Evolutionary conservation across 2,797 vertebrate genomes (phyloP).

Genomic region (Danio tinwini): DNA sequence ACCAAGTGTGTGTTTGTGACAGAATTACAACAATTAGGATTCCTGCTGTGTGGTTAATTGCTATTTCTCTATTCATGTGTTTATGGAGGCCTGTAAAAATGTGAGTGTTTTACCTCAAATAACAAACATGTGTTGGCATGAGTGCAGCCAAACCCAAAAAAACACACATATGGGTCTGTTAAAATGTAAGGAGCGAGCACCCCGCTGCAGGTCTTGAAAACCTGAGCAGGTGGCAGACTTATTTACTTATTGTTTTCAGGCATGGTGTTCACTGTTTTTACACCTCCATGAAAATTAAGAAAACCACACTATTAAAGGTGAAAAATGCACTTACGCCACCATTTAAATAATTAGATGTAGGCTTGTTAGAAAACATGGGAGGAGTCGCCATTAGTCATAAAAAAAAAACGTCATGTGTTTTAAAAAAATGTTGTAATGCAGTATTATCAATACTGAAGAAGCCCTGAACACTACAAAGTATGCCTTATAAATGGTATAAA

Average conservation of each 20-base stretch:
- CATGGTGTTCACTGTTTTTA: neutral
- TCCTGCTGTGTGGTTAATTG: conserved; percentile 72
- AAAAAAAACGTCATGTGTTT: neutral
- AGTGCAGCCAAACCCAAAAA: conserved; percentile 65
- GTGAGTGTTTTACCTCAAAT: conserved; percentile 63
- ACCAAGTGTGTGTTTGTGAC: conserved; percentile 63
- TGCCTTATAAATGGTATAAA: too few species aligned
- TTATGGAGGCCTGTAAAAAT: conserved; percentile 70
- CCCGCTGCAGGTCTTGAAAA: conserved; percentile 16
- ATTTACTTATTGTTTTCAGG: neutral
- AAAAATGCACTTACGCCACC: conserved; percentile 6
- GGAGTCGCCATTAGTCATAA: neutral
- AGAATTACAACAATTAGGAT: conserved; percentile 64
- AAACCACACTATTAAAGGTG: conserved; percentile 22
- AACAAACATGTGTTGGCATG: conserved; percentile 66
- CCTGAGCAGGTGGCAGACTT: conserved; percentile 30
- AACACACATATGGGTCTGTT: conserved; percentile 54
- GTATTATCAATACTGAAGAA: neutral
- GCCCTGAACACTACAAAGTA: too few species aligned
- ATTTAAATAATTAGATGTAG: neutral
- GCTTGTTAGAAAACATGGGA: conserved; percentile 7
- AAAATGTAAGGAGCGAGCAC: conserved; percentile 43
- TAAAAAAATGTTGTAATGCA: neutral
- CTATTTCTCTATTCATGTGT: conserved; percentile 62
- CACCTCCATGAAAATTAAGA: conserved; percentile 7